A percentile compares a stretch with the other conserved stretches of the same genome.
These are phyloP conservation scores for Drosophila mayaguana DNA, from an alignment of 2,888 invertebrate genomes.

Conservation along the genomic window DNA sequence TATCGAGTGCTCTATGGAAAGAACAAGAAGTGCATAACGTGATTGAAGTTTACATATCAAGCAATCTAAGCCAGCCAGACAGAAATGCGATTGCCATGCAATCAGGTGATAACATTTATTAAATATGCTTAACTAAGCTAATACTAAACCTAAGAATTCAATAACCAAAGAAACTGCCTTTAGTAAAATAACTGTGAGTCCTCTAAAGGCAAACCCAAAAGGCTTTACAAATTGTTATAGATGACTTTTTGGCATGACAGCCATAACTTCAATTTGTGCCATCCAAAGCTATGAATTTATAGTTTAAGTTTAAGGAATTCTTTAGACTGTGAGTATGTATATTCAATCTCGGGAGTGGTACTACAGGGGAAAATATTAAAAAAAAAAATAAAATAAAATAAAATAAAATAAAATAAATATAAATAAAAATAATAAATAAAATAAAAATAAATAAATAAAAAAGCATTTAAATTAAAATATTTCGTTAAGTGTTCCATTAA, in stretches of 20 bases:
- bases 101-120: constrained; percentile 34
- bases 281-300: constrained; percentile 38
- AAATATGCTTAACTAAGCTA: background rate
- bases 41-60: constrained; percentile 7
- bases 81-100: background rate
- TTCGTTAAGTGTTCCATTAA: too few relatives aligned
- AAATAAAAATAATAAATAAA: too few relatives aligned
- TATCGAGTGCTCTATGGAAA: constrained; percentile 91
- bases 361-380: too few relatives aligned
- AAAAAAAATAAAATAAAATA: too few relatives aligned
- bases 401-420: too few relatives aligned
- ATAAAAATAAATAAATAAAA: too few relatives aligned
- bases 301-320: constrained; percentile 27
- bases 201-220: background rate
- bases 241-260: background rate
- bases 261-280: constrained; percentile 5
- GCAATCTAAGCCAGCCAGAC: background rate
- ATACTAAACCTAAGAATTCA: background rate
- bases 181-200: background rate
- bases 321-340: constrained; percentile 19
- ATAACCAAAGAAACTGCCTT: background rate
- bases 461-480: too few relatives aligned
- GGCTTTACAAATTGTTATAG: background rate
- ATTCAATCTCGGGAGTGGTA: background rate
- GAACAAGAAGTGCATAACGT: constrained; percentile 87